These are phyloP conservation scores for Leucoma salicis DNA, from an alignment of 2,888 invertebrate genomes.

Conservation along the genomic window DNA sequence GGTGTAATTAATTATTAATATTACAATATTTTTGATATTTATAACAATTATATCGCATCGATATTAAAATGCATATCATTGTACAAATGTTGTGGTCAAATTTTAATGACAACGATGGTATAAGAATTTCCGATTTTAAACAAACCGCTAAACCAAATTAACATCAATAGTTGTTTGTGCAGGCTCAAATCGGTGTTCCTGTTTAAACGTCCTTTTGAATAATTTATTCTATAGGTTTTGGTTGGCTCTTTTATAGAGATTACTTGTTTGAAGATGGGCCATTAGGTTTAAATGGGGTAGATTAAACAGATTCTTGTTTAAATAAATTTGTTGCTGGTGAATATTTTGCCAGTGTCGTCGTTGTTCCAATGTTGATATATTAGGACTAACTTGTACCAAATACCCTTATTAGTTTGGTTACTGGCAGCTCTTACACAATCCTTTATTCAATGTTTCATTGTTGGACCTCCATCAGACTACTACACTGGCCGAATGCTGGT, in stretches of 20 bases:
- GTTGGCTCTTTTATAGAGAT: constrained; percentile 9
- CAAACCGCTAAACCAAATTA: constrained; percentile 28
- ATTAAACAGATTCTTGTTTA: constrained; percentile 1
- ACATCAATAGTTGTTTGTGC: constrained; percentile 26
- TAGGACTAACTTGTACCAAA: too few species aligned
- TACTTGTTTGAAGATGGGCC: constrained; percentile 7
- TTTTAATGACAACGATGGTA: too few species aligned
- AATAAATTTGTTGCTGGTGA: background rate
- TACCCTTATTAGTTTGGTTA: too few species aligned
- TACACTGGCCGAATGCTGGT: too few species aligned
- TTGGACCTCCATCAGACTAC: too few species aligned
- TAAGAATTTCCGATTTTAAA: constrained; percentile 16
- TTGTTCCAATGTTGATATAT: background rate
- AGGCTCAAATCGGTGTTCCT: constrained; percentile 13
- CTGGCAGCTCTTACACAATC: too few species aligned
- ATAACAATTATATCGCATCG: too few species aligned
- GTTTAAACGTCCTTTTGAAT: constrained; percentile 17
- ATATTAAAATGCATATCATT: too few species aligned
- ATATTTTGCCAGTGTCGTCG: background rate
- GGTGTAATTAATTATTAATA: too few species aligned
- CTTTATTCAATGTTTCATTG: too few species aligned
- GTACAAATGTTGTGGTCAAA: too few species aligned
- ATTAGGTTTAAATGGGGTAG: constrained; percentile 5
- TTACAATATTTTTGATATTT: too few species aligned
- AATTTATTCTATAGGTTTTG: constrained; percentile 21